Evolutionary conservation across 2,888 invertebrate species (phyloP), one percentile per base, ranked within the genome.

Genomic region (Halictus quadricinctus): DNA sequence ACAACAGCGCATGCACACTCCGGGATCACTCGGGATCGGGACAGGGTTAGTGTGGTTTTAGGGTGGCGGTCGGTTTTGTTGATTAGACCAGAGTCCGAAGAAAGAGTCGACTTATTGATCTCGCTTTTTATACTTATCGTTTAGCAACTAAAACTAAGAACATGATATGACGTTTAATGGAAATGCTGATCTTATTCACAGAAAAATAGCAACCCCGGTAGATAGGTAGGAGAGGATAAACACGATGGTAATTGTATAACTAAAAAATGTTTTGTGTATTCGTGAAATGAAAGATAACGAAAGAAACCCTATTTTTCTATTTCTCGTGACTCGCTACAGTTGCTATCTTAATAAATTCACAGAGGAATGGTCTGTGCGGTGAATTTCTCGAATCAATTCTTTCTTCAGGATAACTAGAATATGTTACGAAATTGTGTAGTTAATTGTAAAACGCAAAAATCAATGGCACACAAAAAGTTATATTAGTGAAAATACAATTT

Each of bases 1-100:
- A 95, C 95, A 93, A 94, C 93, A 94, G 94, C 94, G 94, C 95
- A 95, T 94, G 95, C 94, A 94, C 92, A 93, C 92, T 93, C 93
- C 8, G 76, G 90, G 88, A 88, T 79, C 90, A 79, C 43, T 50
- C 69, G 73, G 75, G 78, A 73, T n/a, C 13, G 74, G 21, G 36
- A 48, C 76, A 86, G 87, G 86, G 89, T 93, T 91, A 87, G 83
- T 83, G 72, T 48, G 82, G 54, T 74, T 73, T 78, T 69, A 69
- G 41, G 69, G 41, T n/a, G 46, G 87, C 12, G 50, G 54, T 90
- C 89, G 76, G 64, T 64, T n/a, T 76, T 41, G 64, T 64, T 64
- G 46, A 48, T 25, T 66, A 86, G 88, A 79, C 76, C 78, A 70
- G 50, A 21, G 21, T 21, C 50, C 50, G 54, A 73, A 50, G 36